Percentiles rank a stretch among this genome's conserved stretches.
These are phyloP conservation scores for Leptosomus discolor DNA, from an alignment of 2,113 vertebrate genomes.

Conservation along the genomic window DNA sequence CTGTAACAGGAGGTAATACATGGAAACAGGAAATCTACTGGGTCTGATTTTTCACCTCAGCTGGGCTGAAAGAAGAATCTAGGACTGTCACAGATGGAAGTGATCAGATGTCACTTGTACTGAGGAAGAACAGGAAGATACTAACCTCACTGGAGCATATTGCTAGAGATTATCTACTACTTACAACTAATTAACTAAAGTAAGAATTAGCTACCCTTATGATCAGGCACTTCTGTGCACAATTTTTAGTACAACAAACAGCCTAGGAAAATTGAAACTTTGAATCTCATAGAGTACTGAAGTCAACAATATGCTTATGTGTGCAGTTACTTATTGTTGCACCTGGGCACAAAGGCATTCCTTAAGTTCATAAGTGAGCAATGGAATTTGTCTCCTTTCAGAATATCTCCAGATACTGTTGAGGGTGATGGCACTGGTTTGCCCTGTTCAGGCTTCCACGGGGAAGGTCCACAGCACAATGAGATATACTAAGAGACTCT, in stretches of 20 bases:
- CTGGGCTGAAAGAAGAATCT: conserved; percentile 2
- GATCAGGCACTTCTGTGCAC: neutral
- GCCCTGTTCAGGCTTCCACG: neutral
- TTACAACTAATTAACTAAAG: conserved; percentile 5
- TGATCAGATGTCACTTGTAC: conserved; percentile 22
- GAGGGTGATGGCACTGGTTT: neutral
- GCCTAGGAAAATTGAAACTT: neutral
- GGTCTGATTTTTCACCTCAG: conserved; percentile 43
- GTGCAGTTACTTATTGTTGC: fast-evolving
- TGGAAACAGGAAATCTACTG: conserved; percentile 20
- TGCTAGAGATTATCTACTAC: neutral
- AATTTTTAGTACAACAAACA: neutral
- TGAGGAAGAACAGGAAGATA: conserved; percentile 32
- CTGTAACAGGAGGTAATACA: neutral
- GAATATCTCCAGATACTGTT: neutral
- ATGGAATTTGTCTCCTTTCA: neutral
- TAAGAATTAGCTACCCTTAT: neutral
- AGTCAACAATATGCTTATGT: neutral
- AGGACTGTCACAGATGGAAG: conserved; percentile 26
- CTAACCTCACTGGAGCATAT: neutral
- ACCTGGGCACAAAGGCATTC: neutral
- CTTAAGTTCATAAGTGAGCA: neutral
- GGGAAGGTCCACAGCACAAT: neutral
- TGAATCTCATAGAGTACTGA: neutral
- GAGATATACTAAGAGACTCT: neutral